phyloP scores from a whole-genome alignment of 2,888 invertebrate genomes.

The Abrostola tripartita region DNA sequence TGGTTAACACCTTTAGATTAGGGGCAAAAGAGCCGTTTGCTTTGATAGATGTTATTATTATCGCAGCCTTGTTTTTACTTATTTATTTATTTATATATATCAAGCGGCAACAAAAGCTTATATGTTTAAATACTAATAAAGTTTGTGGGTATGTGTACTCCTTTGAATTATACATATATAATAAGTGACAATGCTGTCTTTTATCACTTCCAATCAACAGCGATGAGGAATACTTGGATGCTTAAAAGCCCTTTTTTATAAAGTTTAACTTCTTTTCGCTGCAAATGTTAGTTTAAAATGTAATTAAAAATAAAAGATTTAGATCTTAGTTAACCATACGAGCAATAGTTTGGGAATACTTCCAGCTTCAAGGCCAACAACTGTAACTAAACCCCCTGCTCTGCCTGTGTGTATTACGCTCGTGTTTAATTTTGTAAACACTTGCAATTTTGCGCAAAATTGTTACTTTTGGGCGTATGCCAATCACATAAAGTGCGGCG shows the following conservation, averaged over 20 bases:
- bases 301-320: no score
- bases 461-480: constrained; percentile 50
- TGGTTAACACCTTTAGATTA: constrained; percentile 36
- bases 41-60: constrained; percentile 19
- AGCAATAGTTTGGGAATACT: neutral
- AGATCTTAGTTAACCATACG: no score
- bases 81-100: neutral
- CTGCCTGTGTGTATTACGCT: constrained; percentile 17
- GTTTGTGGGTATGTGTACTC: no score
- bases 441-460: constrained; percentile 60
- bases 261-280: no score
- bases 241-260: no score
- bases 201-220: no score
- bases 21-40: constrained; percentile 5
- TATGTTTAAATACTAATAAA: no score
- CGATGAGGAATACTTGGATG: no score
- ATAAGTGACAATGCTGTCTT: no score
- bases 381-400: constrained; percentile 14
- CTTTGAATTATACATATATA: no score
- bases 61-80: constrained; percentile 9
- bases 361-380: constrained; percentile 15
- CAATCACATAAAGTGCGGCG: constrained; percentile 45
- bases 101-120: neutral
- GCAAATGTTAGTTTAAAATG: no score
- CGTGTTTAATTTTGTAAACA: constrained; percentile 53